Evolutionary conservation across 1,140 invertebrate genomes (phyloP).

Genomic region (Drosophila pachea): DNA sequence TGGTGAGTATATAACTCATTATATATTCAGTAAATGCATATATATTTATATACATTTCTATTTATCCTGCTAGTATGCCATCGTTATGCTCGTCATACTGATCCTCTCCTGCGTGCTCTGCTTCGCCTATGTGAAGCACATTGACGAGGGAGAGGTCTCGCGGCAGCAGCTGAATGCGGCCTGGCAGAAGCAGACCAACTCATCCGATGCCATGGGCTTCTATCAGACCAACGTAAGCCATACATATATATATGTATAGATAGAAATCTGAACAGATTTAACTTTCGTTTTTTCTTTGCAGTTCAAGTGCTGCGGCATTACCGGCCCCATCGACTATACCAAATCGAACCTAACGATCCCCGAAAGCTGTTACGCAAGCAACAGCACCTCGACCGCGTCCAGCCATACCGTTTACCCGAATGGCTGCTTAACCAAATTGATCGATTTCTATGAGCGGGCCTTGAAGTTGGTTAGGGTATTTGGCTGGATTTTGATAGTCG

Average conservation of each 20-base stretch:
- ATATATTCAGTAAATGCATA: neutral
- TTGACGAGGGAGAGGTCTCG: constrained; percentile 17
- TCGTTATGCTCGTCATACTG: constrained; percentile 43
- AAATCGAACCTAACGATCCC: constrained; percentile 41
- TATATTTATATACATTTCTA: neutral
- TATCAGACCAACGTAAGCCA: constrained; percentile 45
- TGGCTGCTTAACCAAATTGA: constrained; percentile 53
- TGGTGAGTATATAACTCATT: constrained; percentile 80
- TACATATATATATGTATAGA: neutral
- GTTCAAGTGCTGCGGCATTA: constrained; percentile 62
- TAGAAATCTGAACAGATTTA: neutral
- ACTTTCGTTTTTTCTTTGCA: neutral
- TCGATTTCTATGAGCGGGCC: constrained; percentile 21
- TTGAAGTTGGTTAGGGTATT: constrained; percentile 44
- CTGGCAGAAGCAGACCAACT: constrained; percentile 45
- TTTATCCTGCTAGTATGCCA: constrained; percentile 44
- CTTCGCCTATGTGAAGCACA: constrained; percentile 39
- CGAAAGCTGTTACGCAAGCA: constrained; percentile 47
- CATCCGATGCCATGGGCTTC: constrained; percentile 44
- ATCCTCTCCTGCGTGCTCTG: constrained; percentile 39
- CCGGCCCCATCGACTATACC: constrained; percentile 49
- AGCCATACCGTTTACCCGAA: constrained; percentile 22
- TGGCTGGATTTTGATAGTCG: constrained; percentile 50
- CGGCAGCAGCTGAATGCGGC: constrained; percentile 12
- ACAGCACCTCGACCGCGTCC: neutral